phyloP scores from a whole-genome alignment of 2,797 vertebrate species.

The Emys orbicularis region DNA sequence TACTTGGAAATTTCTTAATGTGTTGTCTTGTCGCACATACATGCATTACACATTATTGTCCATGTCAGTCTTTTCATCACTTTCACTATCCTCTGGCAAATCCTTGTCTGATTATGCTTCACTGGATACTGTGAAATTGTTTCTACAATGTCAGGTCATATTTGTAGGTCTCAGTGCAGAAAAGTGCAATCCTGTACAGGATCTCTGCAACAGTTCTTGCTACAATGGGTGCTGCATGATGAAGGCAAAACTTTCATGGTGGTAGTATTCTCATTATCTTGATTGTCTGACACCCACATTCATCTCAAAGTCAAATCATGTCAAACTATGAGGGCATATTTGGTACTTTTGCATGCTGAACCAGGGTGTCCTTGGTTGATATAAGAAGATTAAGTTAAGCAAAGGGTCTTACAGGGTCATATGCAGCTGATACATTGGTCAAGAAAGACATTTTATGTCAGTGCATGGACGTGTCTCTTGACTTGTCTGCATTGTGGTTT shows the following conservation, averaged over 20 bases:
- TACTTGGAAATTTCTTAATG: background rate
- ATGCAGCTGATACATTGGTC: background rate
- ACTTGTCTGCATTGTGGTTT: background rate
- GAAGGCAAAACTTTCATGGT: background rate
- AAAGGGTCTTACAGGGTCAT: background rate
- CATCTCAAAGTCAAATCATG: constrained; percentile 1
- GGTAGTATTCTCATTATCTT: background rate
- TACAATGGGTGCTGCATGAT: background rate
- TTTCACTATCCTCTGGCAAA: constrained; percentile 11
- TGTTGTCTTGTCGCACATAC: background rate
- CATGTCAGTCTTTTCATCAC: constrained; percentile 42
- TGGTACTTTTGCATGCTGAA: background rate
- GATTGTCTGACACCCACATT: background rate
- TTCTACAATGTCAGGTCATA: constrained; percentile 55
- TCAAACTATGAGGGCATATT: constrained; percentile 17
- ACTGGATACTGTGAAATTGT: constrained; percentile 28
- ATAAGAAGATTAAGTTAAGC: background rate
- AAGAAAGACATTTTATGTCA: background rate
- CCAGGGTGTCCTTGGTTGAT: background rate
- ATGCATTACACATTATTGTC: constrained; percentile 23
- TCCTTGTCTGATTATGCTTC: constrained; percentile 35
- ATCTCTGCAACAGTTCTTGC: background rate
- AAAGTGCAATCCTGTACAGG: background rate
- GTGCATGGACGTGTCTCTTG: background rate
- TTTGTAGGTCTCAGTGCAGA: constrained; percentile 35